Base-by-base conservation (phyloP, 1,140 invertebrate species). In the Brachionus plicatilis region DNA sequence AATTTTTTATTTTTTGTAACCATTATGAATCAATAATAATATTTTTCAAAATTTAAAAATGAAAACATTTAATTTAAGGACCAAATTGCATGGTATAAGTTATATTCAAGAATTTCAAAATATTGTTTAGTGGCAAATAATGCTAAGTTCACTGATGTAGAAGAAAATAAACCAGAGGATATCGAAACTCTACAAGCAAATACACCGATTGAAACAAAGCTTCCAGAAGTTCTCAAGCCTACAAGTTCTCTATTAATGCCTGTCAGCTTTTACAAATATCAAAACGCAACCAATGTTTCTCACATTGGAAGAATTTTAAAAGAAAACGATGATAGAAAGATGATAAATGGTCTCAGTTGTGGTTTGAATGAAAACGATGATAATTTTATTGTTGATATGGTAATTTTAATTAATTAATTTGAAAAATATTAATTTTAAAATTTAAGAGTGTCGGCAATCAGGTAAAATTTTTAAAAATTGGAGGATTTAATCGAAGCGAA, bases 361-460 rank as follows among this genome's bases (percentile, higher is more conserved):
- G 17, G 43, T 47, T 43, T 47, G 14, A 82, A 82, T 37, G 79
- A 82, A 82, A 82, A 27, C 8, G 33, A 68, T 68, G 79, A 82
- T 65, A 41, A 43, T 43, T 82, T 82, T 45, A 65, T 82, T 5
- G 79, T 45, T 45, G 79, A 82, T 82, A 45, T 82, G 79, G 79
- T 82, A 82, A 9, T 41, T 27, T 65, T 45, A n/a, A 37, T 5
- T 2, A 11, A 33, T 7, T 0, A 29, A 3, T 33, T 24, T 24
- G 37, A 14, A 65, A 20, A 37, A 7, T 17, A 43, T 33, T 20
- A 27, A 45, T 60, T 14, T 45, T 47, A 0, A 41, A 65, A 14
- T 65, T 65, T 68, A 14, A 82, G 79, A 27, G 33, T 65, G 79
- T 82, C 9, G 79, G 79, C 12, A 82, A 65, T 65, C 79, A 82